A percentile compares a stretch with the other conserved stretches of the same genome.
These are phyloP conservation scores for Odiellus spinosus DNA, from an alignment of 2,888 invertebrate species.

Conservation along the genomic window DNA sequence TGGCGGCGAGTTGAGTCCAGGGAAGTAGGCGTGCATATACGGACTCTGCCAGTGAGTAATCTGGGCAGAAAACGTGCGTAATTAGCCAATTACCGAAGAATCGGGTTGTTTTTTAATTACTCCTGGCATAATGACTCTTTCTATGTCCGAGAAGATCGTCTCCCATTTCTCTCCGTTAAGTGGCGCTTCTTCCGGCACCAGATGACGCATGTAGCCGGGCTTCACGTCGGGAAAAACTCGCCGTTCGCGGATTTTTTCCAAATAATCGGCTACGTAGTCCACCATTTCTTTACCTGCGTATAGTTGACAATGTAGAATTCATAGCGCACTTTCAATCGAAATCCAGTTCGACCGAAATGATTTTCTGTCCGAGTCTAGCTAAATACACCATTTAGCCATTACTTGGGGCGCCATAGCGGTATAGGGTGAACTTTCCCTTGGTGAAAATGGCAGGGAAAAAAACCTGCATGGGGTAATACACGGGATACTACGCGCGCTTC, in stretches of 20 bases:
- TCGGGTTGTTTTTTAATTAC: constrained; percentile 35
- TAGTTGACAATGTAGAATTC: no score
- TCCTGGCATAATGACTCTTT: constrained; percentile 90
- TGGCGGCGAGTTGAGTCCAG: constrained; percentile 81
- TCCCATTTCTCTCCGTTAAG: constrained; percentile 73
- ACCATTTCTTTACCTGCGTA: constrained; percentile 83
- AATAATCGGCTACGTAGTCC: constrained; percentile 93
- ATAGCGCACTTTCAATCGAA: no score
- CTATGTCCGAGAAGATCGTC: constrained; percentile 80
- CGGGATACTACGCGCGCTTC: no score
- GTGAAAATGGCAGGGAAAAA: no score
- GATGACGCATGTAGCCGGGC: constrained; percentile 78
- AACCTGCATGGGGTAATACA: no score
- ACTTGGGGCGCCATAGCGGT: no score
- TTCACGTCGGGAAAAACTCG: constrained; percentile 85
- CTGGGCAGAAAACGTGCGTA: constrained; percentile 32
- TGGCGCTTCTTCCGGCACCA: constrained; percentile 76
- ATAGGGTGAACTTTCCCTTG: no score
- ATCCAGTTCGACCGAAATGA: no score
- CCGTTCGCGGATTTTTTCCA: constrained; percentile 72
- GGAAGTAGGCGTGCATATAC: constrained; percentile 96
- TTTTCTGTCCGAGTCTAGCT: no score
- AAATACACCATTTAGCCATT: no score
- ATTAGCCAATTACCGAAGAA: no score
- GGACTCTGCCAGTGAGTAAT: constrained; percentile 91